Evolutionary conservation across 2,797 vertebrate species (phyloP).

Genomic region (Nyctalus aviator): DNA sequence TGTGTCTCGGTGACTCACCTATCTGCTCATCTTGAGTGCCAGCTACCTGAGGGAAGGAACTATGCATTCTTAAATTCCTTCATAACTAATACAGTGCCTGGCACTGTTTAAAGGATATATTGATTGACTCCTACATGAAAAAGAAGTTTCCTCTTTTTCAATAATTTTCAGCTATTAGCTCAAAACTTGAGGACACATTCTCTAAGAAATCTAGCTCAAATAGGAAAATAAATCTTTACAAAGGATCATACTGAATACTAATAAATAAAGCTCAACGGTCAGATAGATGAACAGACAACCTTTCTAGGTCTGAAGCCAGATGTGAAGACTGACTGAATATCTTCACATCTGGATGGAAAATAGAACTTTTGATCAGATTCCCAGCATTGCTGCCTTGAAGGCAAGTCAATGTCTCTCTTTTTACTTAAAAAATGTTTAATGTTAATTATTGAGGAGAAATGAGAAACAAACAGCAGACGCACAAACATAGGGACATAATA

Average conservation of each 20-base stretch:
- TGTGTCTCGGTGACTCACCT: accelerated
- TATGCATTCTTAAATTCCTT: background rate
- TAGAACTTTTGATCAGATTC: background rate
- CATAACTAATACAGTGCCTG: background rate
- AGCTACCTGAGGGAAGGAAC: background rate
- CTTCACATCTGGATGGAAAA: background rate
- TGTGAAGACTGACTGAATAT: background rate
- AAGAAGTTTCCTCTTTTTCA: background rate
- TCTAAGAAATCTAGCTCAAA: background rate
- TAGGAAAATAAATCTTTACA: background rate
- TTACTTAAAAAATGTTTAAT: background rate
- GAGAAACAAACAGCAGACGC: background rate
- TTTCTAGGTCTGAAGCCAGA: background rate
- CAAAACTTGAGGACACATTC: background rate
- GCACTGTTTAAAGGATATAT: background rate
- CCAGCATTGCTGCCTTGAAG: background rate
- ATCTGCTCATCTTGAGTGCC: background rate
- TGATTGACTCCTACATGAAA: background rate
- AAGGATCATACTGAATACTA: background rate
- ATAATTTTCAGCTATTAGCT: background rate
- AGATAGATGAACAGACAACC: background rate
- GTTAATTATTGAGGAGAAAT: background rate
- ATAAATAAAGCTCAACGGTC: background rate
- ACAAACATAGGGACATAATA: background rate
- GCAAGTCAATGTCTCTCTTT: background rate